phyloP scores from a whole-genome alignment of 2,113 vertebrate genomes.

The Melozone crissalis region DNA sequence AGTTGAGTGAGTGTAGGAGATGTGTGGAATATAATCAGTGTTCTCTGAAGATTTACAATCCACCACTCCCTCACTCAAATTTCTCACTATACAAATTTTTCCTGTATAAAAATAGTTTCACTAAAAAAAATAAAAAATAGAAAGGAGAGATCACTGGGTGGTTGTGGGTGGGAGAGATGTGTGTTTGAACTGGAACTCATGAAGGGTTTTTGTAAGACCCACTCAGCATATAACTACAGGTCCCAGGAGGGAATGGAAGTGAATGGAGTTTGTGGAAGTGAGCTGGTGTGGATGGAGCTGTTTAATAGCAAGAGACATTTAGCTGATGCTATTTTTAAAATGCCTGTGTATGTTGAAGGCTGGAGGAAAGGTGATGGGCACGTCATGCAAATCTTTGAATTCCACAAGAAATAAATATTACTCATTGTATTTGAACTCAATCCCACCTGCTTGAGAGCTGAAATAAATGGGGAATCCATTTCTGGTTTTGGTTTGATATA shows the following conservation, averaged over 20 bases:
- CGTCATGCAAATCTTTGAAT: background rate
- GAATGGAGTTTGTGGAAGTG: background rate
- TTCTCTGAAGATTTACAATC: background rate
- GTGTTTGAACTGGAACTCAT: background rate
- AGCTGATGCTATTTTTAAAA: background rate
- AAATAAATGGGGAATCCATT: background rate
- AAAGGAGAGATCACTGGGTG: background rate
- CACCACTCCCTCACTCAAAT: background rate
- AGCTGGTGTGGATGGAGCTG: background rate
- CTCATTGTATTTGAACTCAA: background rate
- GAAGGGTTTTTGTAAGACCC: background rate
- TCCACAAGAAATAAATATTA: background rate
- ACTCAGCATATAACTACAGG: background rate
- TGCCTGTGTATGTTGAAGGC: background rate
- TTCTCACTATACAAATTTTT: background rate
- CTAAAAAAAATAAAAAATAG: background rate
- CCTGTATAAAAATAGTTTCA: background rate
- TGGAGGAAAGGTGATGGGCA: background rate
- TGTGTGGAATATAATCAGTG: background rate
- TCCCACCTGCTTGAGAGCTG: background rate
- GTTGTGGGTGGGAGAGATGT: background rate
- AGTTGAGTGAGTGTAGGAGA: rapidly evolving
- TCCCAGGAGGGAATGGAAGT: background rate
- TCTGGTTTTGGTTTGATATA: background rate
- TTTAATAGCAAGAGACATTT: background rate